Base-by-base conservation (phyloP, 2,888 invertebrate species). In the Apodemia zela region DNA sequence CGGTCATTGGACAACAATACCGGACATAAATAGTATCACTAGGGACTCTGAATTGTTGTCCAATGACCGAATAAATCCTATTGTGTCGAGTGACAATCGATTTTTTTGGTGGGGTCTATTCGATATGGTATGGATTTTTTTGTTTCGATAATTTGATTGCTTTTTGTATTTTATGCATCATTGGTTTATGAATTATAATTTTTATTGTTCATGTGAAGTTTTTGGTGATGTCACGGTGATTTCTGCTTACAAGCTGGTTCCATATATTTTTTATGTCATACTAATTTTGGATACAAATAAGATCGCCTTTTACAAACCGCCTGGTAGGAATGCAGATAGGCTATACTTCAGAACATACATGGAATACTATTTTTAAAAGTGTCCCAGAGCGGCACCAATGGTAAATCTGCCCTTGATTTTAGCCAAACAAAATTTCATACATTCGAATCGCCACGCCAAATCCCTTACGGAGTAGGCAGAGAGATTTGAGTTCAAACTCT, bases 61-160 rank as follows among this genome's bases (percentile, higher is more conserved):
- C 74, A 66, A 62, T 65, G 71, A 71, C 74, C 72, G 68, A 68
- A 68, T 69, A 74, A 72, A 66, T 66, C 66, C 79, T 68, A 82
- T 85, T 85, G 85, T 84, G 67, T 73, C 71, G 70, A 63, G 60
- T 78, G 81, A 71, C 72, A 74, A 79, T 84, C 78, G 82, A 83
- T 84, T 76, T 78, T 78, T 77, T 75, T 75, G 75, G 72, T 58
- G 45, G 54, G 47, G 64, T 49, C 63, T 54, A 65, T 65, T 60
- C 60, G 59, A 61, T 35, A 58, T 57, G 61, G 21, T 38, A 54
- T 42, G 38, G 59, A 54, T 59, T 66, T 59, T 35, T 62, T 62
- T 62, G 47, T 59, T 15, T 38, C 18, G 49, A n/a, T 45, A 47
- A 25, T 62, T 42, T 62, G 62, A 62, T 58, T 57, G 58, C 62